These are phyloP conservation scores for Pygoscelis antarcticus DNA, from an alignment of 2,113 vertebrate species.

Conservation along the genomic window DNA sequence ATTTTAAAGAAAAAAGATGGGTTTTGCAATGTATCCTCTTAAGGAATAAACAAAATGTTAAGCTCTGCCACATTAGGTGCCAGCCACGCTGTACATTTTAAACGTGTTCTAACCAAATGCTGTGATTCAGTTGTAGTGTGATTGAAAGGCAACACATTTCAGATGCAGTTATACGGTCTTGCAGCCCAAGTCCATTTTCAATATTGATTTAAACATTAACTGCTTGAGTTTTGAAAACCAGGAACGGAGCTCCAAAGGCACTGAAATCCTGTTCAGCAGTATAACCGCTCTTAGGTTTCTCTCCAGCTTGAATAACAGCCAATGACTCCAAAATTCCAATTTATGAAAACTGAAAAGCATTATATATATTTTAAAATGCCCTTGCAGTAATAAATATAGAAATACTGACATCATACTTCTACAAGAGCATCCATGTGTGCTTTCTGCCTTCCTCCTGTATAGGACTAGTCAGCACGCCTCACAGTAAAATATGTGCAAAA, in stretches of 20 bases:
- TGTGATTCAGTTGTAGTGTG: neutral
- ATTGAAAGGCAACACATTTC: neutral
- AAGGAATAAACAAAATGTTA: neutral
- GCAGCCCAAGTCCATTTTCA: neutral
- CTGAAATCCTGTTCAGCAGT: neutral
- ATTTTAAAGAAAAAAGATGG: neutral
- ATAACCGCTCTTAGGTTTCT: neutral
- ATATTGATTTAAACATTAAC: neutral
- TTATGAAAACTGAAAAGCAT: neutral
- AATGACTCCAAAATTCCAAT: neutral
- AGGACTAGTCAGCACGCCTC: neutral
- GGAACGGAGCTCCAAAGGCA: neutral
- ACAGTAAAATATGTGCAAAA: neutral
- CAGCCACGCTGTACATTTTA: neutral
- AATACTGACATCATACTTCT: neutral
- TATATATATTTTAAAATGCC: neutral
- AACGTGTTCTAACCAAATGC: neutral
- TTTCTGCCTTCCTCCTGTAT: neutral
- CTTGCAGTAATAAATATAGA: neutral
- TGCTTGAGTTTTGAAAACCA: neutral
- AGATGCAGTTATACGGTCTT: neutral
- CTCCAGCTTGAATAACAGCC: neutral
- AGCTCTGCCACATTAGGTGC: neutral
- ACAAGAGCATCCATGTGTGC: neutral
- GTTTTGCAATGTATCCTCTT: neutral